Conservation (phyloP, 2,113 vertebrate genomes). For the Globicephala melas region DNA sequence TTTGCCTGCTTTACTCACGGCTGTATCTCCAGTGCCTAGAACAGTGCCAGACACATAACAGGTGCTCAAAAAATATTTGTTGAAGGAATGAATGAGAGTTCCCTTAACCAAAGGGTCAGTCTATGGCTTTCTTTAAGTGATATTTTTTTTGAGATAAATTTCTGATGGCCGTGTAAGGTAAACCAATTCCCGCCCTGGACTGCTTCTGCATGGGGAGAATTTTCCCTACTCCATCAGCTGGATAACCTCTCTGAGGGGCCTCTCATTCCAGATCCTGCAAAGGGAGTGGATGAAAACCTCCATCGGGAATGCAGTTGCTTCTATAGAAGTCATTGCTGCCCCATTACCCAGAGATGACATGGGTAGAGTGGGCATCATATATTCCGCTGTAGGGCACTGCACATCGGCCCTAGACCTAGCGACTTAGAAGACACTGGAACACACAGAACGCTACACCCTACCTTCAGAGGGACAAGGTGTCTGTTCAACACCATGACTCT, state of each 20-base stretch:
- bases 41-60: neutral
- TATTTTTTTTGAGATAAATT: neutral
- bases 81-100: neutral
- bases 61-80: neutral
- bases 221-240: neutral
- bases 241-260: neutral
- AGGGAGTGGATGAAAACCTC: neutral
- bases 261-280: neutral
- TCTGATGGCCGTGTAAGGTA: neutral
- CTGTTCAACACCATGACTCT: neutral
- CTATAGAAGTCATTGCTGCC: neutral
- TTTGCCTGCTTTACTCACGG: neutral
- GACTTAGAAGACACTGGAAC: neutral
- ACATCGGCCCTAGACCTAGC: accelerated
- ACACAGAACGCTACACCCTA: neutral
- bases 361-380: neutral
- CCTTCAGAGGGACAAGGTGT: neutral
- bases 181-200: neutral
- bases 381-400: neutral
- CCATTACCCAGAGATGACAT: neutral
- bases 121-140: neutral
- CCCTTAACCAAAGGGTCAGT: neutral
- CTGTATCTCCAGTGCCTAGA: neutral
- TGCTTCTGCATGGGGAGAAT: neutral
- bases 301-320: accelerated